A percentile compares a stretch with the other conserved stretches of the same genome.
Conservation (phyloP, 92 coral and sea anemone genomes). For the Anthopleura xanthogrammica region DNA sequence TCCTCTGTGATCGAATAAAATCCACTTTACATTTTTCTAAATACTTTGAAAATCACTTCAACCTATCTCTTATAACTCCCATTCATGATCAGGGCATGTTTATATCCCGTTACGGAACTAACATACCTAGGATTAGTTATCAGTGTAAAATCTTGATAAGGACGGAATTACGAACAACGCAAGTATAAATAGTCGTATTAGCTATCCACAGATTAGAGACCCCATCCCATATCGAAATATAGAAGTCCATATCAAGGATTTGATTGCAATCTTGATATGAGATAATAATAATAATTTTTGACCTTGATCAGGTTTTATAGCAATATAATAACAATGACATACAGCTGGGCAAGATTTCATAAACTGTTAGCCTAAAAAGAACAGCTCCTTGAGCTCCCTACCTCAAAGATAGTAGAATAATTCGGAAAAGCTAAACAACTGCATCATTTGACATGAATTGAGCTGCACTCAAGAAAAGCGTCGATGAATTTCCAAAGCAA, state of each 20-base stretch:
- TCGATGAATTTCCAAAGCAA: not conserved
- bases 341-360: not conserved
- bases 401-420: not conserved
- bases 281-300: not conserved
- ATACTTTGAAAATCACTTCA: not conserved
- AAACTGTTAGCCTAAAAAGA: not conserved
- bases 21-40: not conserved
- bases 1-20: not conserved
- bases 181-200: not conserved
- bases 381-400: not conserved
- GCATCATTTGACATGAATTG: no score
- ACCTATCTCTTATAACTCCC: not conserved
- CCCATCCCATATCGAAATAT: no score
- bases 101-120: not conserved
- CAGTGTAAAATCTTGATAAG: slow-evolving; percentile 6
- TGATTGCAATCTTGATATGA: not conserved
- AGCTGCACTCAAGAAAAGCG: no score
- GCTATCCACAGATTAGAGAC: not conserved
- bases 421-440: not conserved
- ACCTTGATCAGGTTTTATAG: not conserved
- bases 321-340: not conserved
- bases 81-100: not conserved
- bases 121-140: slow-evolving; percentile 10
- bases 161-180: not conserved
- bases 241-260: not conserved